Evolutionary conservation across 2,888 invertebrate genomes (phyloP), one percentile per base, ranked within the genome.

Genomic region (Polylopha cassiicola): DNA sequence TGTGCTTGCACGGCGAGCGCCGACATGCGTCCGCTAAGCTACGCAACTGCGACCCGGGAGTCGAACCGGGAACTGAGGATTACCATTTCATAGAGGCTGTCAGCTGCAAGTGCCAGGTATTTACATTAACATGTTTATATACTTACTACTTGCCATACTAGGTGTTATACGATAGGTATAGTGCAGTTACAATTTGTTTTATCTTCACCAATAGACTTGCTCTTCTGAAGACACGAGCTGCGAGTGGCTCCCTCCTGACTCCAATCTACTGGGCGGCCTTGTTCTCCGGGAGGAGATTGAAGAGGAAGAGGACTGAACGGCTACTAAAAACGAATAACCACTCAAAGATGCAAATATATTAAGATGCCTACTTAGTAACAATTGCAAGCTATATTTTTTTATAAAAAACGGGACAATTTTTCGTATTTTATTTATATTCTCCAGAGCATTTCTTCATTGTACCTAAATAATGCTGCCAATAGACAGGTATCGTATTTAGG

Each of bases 51-150:
- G 93, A 95, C 61, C 90, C 90, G 1, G 91, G 90, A 4, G 92
- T 89, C 0, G 84, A 87, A 43, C 85, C 89, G 1, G 91, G 90
- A 30, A 91, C 92, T 0, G 89, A 91, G 20, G 82, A 89, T 20
- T 93, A 92, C 67, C 91, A 91, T 51, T 94, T 92, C 58, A 88
- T 93, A 51, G 94, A 95, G 63, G 95, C 95, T 2, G 84, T 88
- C 2, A 88, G 89, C 32, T 96, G 95, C 65, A 89, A 89, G 53
- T 96, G 95, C 39, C 79, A 84, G 73, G 85, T 84, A 28, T 6
- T 37, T 33, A 6, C 3, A 3, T 3, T 2, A 18, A 7, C n/a
- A 4, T 10, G 9, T 3, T 9, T 4, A 27, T n/a, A n/a, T n/a
- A n/a, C n/a, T n/a, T n/a, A n/a, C n/a, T n/a, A n/a, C n/a, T n/a